A percentile compares a stretch with the other conserved stretches of the same genome.
phyloP scores from a whole-genome alignment of 2,888 invertebrate species.

The Ichneumoninae sp. region DNA sequence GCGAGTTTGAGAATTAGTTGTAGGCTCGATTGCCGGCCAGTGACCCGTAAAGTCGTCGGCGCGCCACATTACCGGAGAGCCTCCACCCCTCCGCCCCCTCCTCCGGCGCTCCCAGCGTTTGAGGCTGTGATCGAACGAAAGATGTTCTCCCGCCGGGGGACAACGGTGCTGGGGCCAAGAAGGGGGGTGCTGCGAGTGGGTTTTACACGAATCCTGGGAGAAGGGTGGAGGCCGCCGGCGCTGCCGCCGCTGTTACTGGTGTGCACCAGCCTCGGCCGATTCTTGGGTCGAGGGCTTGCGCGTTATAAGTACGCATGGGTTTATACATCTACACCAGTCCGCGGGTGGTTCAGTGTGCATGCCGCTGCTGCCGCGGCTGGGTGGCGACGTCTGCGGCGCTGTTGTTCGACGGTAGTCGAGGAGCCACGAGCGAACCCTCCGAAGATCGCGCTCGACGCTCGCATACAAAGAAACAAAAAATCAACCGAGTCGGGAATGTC shows the following conservation, averaged over 20 bases:
- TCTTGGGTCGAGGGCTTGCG: constrained; percentile 17
- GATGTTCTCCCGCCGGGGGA: constrained; percentile 39
- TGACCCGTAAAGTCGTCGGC: constrained; percentile 61
- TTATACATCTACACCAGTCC: not conserved
- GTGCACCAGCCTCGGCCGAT: not conserved
- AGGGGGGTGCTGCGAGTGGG: constrained; percentile 51
- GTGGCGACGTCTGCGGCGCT: constrained; percentile 28
- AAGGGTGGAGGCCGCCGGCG: constrained; percentile 58
- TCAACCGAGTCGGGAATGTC: constrained; percentile 6
- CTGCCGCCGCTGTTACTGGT: constrained; percentile 13
- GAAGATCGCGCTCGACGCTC: no score
- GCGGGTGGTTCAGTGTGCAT: constrained; percentile 8
- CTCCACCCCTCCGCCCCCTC: not conserved
- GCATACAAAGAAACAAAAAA: no score
- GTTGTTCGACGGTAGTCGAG: not conserved
- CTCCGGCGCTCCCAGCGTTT: constrained; percentile 35
- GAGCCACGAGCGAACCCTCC: not conserved
- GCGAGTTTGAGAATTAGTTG: not conserved
- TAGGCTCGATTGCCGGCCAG: constrained; percentile 43
- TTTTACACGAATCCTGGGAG: constrained; percentile 70
- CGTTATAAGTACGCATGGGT: constrained; percentile 3
- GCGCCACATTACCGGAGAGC: constrained; percentile 24
- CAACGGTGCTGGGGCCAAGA: constrained; percentile 28
- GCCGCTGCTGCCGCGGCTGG: constrained; percentile 37
- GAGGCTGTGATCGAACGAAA: constrained; percentile 48